Conservation (phyloP, 2,888 invertebrate genomes). For the Napeogenes sylphis region DNA sequence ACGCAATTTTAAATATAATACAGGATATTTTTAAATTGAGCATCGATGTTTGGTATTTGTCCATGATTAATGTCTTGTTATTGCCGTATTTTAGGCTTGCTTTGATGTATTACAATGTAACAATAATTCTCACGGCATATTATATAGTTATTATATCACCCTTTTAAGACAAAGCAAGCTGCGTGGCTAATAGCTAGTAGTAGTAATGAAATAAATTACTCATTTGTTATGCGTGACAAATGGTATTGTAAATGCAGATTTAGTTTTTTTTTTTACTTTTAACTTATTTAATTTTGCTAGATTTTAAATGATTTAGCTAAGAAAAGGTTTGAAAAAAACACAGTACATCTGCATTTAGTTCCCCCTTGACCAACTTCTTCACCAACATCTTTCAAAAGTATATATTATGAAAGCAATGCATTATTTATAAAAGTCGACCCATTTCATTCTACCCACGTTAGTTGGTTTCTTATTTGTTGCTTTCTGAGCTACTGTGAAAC, state of each 20-base stretch:
- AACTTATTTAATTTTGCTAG: too few relatives aligned
- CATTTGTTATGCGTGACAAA: too few relatives aligned
- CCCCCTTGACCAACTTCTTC: conserved; percentile 29
- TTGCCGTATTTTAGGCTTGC: neutral
- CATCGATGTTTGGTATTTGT: conserved; percentile 1
- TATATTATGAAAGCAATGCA: conserved; percentile 49
- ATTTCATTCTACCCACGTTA: conserved; percentile 30
- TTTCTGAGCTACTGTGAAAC: conserved; percentile 26
- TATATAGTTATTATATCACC: neutral
- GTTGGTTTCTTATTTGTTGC: conserved; percentile 32
- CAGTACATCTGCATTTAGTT: conserved; percentile 5
- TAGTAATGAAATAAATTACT: too few relatives aligned
- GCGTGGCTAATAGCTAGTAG: neutral
- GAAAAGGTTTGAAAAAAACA: neutral
- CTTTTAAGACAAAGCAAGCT: neutral
- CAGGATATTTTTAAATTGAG: too few relatives aligned
- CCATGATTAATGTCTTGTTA: conserved; percentile 6
- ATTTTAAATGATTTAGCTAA: neutral
- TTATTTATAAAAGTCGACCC: conserved; percentile 36
- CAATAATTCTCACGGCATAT: neutral
- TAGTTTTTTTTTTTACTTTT: too few relatives aligned
- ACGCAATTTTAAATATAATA: too few relatives aligned
- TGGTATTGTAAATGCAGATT: too few relatives aligned
- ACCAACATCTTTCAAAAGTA: conserved; percentile 30
- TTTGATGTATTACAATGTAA: neutral